phyloP scores from a whole-genome alignment of 2,888 invertebrate species.

The Amblyteles armatorius region DNA sequence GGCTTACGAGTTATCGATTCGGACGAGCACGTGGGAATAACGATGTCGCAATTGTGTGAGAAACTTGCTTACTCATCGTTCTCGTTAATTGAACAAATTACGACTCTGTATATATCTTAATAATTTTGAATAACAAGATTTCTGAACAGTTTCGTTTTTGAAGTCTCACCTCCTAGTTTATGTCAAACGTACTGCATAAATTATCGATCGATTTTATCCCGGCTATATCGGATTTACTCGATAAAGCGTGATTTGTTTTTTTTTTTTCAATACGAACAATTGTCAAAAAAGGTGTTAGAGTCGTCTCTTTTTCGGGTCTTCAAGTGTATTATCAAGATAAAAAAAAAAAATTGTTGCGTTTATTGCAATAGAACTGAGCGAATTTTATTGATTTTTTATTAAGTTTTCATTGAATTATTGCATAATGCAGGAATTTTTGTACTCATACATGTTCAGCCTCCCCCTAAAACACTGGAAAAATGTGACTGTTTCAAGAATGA shows the following conservation, averaged over 20 bases:
- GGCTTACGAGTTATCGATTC: not conserved
- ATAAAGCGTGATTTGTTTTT: not conserved
- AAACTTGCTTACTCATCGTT: not conserved
- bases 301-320: too few species aligned
- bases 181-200: too few species aligned
- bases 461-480: too few species aligned
- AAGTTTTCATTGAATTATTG: too few species aligned
- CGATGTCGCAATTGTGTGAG: not conserved
- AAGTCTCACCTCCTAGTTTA: not conserved
- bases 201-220: not conserved
- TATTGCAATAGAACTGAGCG: too few species aligned
- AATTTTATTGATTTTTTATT: too few species aligned
- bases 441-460: too few species aligned
- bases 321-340: too few species aligned
- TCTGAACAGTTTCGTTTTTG: not conserved
- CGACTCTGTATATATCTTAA: not conserved
- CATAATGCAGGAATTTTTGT: too few species aligned
- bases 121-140: not conserved
- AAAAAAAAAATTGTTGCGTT: too few species aligned
- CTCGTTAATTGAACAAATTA: not conserved
- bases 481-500: too few species aligned
- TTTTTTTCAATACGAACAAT: not conserved
- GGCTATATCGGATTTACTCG: not conserved
- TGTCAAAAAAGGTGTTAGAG: too few species aligned
- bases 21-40: not conserved